Evolutionary conservation across 1,140 invertebrate genomes (phyloP).

Genomic region (Pristionchus pacificus): DNA sequence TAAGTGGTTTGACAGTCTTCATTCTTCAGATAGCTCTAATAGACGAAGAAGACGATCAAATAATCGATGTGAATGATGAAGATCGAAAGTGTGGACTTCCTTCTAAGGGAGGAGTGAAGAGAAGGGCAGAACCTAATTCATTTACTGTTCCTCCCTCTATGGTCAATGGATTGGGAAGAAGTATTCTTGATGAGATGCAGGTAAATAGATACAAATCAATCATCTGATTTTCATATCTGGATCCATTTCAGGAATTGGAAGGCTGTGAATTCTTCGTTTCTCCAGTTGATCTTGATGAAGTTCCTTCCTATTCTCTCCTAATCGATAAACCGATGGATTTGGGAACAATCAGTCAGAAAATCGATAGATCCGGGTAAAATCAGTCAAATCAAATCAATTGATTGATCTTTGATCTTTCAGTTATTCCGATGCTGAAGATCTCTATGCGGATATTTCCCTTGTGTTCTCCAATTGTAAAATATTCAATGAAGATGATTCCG

Average conservation of each 20-base stretch:
- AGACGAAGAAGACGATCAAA: no score
- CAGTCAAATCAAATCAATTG: no score
- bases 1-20: no score
- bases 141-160: background rate
- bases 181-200: slow-evolving; percentile 29
- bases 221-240: no score
- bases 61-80: background rate
- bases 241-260: no score
- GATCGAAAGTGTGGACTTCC: background rate
- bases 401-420: no score
- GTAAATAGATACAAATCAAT: no score
- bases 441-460: slow-evolving; percentile 20
- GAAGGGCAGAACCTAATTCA: slow-evolving; percentile 17
- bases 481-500: slow-evolving; percentile 20
- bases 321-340: slow-evolving; percentile 30
- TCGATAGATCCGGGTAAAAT: slow-evolving; percentile 6
- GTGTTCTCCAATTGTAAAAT: slow-evolving; percentile 31
- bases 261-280: slow-evolving; percentile 18
- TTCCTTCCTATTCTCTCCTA: slow-evolving; percentile 14
- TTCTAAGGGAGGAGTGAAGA: slow-evolving; percentile 10
- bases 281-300: slow-evolving; percentile 22
- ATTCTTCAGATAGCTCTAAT: no score
- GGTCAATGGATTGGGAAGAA: background rate
- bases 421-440: slow-evolving; percentile 25
- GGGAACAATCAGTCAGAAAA: slow-evolving; percentile 24